These are phyloP conservation scores for Balaeniceps rex DNA, from an alignment of 2,113 vertebrate species.

Conservation along the genomic window DNA sequence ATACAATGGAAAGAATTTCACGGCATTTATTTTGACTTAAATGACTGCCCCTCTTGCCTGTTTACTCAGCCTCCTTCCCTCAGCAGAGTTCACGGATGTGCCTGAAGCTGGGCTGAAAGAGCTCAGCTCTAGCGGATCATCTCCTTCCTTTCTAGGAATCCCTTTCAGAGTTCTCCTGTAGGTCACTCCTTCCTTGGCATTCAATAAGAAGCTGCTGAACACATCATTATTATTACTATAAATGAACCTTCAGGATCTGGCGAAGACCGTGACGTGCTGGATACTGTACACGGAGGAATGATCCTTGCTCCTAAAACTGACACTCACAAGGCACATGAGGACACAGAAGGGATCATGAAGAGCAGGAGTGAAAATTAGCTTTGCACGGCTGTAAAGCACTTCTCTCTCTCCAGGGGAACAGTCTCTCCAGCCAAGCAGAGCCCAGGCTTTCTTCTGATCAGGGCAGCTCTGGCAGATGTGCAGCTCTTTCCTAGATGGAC, in stretches of 20 bases:
- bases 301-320: background rate
- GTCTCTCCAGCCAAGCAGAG: background rate
- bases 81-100: background rate
- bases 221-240: background rate
- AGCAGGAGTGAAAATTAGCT: background rate
- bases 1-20: conserved; percentile 66
- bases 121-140: background rate
- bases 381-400: background rate
- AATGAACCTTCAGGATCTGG: background rate
- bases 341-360: background rate
- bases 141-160: background rate
- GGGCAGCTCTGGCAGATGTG: background rate
- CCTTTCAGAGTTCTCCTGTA: background rate
- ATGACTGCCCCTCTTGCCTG: background rate
- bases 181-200: background rate
- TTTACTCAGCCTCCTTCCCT: conserved; percentile 10
- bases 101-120: background rate
- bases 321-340: rapidly evolving
- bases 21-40: conserved; percentile 14
- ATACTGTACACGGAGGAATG: background rate
- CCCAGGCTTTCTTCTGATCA: background rate
- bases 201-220: background rate
- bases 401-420: background rate
- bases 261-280: background rate
- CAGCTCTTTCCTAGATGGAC: background rate